Evolutionary conservation across 92 coral and sea anemone species (phyloP), one percentile per base, ranked within the genome.

Genomic region (Zoanthus sansibaricus): DNA sequence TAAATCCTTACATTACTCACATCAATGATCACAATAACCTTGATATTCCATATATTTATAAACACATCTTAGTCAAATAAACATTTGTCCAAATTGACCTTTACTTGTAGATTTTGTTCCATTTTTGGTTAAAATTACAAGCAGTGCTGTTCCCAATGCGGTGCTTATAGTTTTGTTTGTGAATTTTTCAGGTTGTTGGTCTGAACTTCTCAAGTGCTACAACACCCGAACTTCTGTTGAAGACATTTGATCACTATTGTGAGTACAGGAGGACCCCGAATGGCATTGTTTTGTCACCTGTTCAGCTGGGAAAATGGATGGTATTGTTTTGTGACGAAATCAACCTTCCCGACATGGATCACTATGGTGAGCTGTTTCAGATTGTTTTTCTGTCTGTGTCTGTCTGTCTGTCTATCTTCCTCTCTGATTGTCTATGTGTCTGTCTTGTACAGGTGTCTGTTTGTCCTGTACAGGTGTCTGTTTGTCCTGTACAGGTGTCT

Each of bases 121-220:
- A 33, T 0, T 49, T 7, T 7, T 49, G 3, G 20, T 7, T 62
- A 0, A 16, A 62, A 14, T 13, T 16, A 1, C 6, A 14, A 16
- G 8, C 30, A 72, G 10, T 32, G n/a, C 44, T n/a, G 42, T 37
- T 37, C 42, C 4, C 18, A 17, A 21, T 6, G 18, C 42, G n/a
- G 9, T 16, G 5, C 45, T 74, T 42, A 21, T 16, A 44, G 78
- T 47, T 51, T 1, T 54, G 20, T 13, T 1, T 71, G 30, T 79
- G 82, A 70, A 37, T 9, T 59, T 1, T 59, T 31, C 83, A 97
- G 99, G 99, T 97, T 64, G 99, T 97, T 32, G 99, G 99, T 16
- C 78, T 97, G 87, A 97, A 97, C 89, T 97, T 97, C 94, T 97
- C 99, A 82, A 97, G 99, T 78, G 99, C 99, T 2, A 97, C 99